Conservation (phyloP, 1,140 invertebrate genomes). For the Acromyrmex echinatior region DNA sequence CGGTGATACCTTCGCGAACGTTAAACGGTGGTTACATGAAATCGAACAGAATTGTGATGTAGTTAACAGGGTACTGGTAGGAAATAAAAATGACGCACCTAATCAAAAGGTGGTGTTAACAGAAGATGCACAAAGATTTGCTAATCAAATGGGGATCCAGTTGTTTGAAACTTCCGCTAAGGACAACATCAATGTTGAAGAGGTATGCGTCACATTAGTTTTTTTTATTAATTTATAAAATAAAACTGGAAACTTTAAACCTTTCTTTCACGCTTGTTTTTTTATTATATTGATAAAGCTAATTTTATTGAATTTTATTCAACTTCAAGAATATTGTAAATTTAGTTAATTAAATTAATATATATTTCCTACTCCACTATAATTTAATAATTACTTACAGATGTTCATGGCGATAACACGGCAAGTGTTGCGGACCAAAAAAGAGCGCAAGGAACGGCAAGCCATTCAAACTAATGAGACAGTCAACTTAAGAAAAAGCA, state of each 20-base stretch:
- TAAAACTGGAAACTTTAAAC: not conserved
- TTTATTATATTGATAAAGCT: conserved; percentile 16
- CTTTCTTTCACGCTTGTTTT: not conserved
- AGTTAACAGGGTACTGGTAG: conserved; percentile 99
- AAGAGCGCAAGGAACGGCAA: conserved; percentile 88
- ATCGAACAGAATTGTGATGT: conserved; percentile 99
- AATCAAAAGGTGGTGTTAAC: conserved; percentile 98
- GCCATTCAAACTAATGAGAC: conserved; percentile 88
- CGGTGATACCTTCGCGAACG: conserved; percentile 99
- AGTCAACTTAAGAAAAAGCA: conserved; percentile 86
- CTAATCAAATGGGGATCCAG: conserved; percentile 98
- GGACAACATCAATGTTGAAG: conserved; percentile 99
- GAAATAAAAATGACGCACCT: conserved; percentile 99
- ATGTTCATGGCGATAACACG: conserved; percentile 92
- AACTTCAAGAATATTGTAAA: not conserved
- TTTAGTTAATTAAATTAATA: not conserved
- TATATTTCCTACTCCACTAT: not conserved
- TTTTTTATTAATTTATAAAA: conserved; percentile 78
- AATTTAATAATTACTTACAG: conserved; percentile 84
- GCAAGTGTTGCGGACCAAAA: conserved; percentile 90
- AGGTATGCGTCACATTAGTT: conserved; percentile 88
- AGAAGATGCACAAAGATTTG: conserved; percentile 98
- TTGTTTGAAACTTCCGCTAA: conserved; percentile 99
- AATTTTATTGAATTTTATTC: not conserved
- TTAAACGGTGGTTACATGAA: conserved; percentile 99